Evolutionary conservation across 2,113 vertebrate genomes (phyloP).

Genomic region (Actenoides lindsayi): DNA sequence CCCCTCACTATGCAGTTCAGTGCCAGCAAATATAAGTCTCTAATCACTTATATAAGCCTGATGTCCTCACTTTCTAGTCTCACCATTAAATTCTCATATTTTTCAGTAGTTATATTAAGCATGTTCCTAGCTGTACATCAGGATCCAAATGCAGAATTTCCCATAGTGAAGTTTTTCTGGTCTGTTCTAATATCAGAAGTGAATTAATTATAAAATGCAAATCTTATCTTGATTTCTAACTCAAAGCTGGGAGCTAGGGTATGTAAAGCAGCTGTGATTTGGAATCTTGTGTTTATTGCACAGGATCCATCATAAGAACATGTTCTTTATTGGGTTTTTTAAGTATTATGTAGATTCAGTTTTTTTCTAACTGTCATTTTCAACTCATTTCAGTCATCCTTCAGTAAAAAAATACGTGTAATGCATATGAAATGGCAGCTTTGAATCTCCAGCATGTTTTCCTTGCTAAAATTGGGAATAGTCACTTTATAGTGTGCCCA

Average conservation of each 20-base stretch:
- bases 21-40: slow-evolving; percentile 13
- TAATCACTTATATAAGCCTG: slow-evolving; percentile 1
- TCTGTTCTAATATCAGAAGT: not conserved
- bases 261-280: not conserved
- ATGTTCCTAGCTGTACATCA: not conserved
- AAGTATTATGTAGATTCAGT: not conserved
- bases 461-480: not conserved
- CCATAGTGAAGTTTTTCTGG: not conserved
- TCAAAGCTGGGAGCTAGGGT: not conserved
- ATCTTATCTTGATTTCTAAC: not conserved
- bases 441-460: not conserved
- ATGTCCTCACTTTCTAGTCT: not conserved
- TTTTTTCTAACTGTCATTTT: not conserved
- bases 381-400: not conserved
- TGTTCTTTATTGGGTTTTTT: not conserved
- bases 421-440: not conserved
- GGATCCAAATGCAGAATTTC: not conserved
- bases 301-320: not conserved
- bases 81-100: not conserved
- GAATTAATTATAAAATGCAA: not conserved
- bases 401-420: not conserved
- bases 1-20: not conserved
- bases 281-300: not conserved
- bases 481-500: not conserved
- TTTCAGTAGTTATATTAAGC: not conserved